These are phyloP conservation scores for Pteronura brasiliensis DNA, from an alignment of 2,113 vertebrate species.

Conservation along the genomic window DNA sequence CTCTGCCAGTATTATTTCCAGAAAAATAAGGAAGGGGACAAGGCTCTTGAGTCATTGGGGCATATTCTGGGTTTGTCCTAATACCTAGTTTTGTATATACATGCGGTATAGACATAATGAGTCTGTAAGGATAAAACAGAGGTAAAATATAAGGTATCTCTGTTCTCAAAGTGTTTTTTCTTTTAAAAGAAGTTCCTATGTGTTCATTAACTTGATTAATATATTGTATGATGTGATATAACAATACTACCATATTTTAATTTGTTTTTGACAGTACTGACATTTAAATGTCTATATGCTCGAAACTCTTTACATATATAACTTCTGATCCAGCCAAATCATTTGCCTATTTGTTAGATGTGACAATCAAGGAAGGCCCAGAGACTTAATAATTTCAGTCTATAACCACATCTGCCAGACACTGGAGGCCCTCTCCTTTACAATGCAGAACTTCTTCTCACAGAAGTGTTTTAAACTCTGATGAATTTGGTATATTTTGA, in stretches of 20 bases:
- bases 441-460: neutral
- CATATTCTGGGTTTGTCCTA: neutral
- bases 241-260: neutral
- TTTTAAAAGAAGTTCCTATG: neutral
- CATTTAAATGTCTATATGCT: neutral
- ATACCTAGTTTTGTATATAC: neutral
- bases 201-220: neutral
- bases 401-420: neutral
- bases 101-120: neutral
- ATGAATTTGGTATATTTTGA: neutral
- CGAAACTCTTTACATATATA: neutral
- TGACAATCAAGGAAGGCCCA: neutral
- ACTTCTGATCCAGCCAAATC: neutral
- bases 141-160: neutral
- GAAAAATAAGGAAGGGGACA: neutral
- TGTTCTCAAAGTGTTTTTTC: neutral
- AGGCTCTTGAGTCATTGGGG: neutral
- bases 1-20: neutral
- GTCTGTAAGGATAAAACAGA: neutral
- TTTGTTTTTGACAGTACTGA: neutral
- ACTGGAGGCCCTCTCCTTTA: neutral
- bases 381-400: neutral
- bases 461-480: neutral
- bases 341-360: neutral
- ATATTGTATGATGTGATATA: neutral